phyloP scores from a whole-genome alignment of 2,888 invertebrate species.

The Leptinotarsa rubiginosa region DNA sequence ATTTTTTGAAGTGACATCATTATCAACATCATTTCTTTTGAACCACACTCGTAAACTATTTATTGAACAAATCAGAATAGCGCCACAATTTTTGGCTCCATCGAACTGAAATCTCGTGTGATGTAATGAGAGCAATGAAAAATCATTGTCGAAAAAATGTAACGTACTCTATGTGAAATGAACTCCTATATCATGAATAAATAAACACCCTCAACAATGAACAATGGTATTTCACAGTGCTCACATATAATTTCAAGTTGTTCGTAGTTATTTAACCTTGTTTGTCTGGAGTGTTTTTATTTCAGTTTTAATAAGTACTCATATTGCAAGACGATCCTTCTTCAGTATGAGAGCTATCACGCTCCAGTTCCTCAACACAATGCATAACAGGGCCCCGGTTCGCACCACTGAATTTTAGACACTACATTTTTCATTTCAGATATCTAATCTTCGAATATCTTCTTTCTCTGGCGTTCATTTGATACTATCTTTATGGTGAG shows the following conservation, averaged over 20 bases:
- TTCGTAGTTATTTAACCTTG: constrained; percentile 20
- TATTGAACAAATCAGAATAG: no score
- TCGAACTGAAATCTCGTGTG: no score
- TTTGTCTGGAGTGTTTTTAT: constrained; percentile 23
- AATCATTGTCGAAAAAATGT: no score
- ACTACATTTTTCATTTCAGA: constrained; percentile 44
- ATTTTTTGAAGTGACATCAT: no score
- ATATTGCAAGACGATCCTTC: constrained; percentile 33
- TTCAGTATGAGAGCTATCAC: constrained; percentile 45
- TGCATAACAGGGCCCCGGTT: constrained; percentile 52
- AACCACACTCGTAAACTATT: no score
- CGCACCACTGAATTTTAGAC: constrained; percentile 51
- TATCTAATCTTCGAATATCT: constrained; percentile 30
- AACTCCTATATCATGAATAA: not conserved
- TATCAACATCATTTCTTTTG: no score
- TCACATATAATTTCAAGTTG: constrained; percentile 10
- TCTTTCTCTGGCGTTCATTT: constrained; percentile 20
- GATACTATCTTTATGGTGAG: constrained; percentile 3
- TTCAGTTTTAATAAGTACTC: constrained; percentile 27
- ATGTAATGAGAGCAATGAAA: no score
- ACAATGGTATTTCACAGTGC: constrained; percentile 5
- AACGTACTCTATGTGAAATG: not conserved
- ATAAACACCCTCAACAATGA: constrained; percentile 12
- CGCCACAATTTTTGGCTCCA: no score
- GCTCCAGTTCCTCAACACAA: constrained; percentile 53